A percentile compares a stretch with the other conserved stretches of the same genome.
Conservation (phyloP, 2,113 vertebrate species). For the Pedetes capensis region DNA sequence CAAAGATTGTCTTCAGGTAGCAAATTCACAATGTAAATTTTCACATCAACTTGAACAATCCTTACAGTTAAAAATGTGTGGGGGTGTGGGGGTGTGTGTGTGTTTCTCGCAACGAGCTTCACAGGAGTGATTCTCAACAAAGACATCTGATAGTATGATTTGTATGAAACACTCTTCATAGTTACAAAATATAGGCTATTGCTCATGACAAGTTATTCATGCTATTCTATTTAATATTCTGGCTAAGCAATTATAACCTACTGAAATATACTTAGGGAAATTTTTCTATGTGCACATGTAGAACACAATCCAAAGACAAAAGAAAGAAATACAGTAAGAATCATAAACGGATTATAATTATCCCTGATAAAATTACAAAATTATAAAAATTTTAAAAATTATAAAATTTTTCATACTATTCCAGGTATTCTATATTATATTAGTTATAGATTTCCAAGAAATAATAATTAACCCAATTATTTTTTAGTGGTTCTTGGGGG, state of each 20-base stretch:
- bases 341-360: not conserved
- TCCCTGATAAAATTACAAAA: not conserved
- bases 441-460: not conserved
- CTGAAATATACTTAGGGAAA: not conserved
- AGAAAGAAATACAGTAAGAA: not conserved
- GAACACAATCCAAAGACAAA: not conserved
- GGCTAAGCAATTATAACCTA: not conserved
- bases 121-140: not conserved
- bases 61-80: not conserved
- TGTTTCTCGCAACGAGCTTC: conserved; percentile 10
- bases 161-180: conserved; percentile 13
- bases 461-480: not conserved
- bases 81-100: not conserved
- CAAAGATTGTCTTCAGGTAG: conserved; percentile 11
- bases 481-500: too few relatives aligned
- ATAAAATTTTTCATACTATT: not conserved
- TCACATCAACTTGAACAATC: conserved; percentile 31
- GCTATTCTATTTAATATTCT: not conserved
- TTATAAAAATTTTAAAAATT: too few relatives aligned
- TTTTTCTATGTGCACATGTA: not conserved
- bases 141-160: not conserved
- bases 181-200: conserved; percentile 31
- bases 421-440: not conserved
- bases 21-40: conserved; percentile 50
- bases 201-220: conserved; percentile 2